A percentile compares a stretch with the other conserved stretches of the same genome.
These are phyloP conservation scores for Mactromeris polynyma DNA, from an alignment of 2,888 invertebrate species.

Conservation along the genomic window DNA sequence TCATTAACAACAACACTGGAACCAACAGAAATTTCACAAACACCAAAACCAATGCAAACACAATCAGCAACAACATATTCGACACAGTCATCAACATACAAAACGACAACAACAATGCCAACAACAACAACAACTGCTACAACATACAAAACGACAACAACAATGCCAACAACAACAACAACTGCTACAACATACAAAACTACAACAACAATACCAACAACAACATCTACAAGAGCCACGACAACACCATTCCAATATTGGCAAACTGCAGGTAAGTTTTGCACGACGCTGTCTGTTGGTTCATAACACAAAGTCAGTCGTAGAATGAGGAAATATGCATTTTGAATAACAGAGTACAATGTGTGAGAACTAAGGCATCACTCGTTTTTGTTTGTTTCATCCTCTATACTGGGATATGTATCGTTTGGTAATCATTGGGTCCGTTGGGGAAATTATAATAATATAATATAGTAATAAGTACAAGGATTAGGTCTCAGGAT, in stretches of 20 bases:
- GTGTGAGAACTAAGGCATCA: neutral
- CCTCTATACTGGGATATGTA: neutral
- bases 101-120: too few species aligned
- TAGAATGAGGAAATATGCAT: neutral
- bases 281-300: neutral
- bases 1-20: neutral
- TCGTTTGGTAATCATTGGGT: too few species aligned
- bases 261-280: neutral
- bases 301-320: neutral
- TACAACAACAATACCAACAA: neutral
- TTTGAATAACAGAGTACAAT: neutral
- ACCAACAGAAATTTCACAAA: neutral
- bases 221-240: neutral
- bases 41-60: neutral
- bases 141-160: too few species aligned
- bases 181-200: neutral
- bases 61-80: too few species aligned
- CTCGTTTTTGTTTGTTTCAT: too few species aligned
- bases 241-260: neutral
- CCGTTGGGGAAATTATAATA: too few species aligned
- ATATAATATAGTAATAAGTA: too few species aligned
- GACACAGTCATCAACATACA: too few species aligned
- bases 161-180: too few species aligned
- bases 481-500: neutral
- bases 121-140: neutral